Percentiles rank a stretch among this genome's conserved stretches.
phyloP scores from a whole-genome alignment of 2,888 invertebrate species.

The Trypoxylon attenuatum region DNA sequence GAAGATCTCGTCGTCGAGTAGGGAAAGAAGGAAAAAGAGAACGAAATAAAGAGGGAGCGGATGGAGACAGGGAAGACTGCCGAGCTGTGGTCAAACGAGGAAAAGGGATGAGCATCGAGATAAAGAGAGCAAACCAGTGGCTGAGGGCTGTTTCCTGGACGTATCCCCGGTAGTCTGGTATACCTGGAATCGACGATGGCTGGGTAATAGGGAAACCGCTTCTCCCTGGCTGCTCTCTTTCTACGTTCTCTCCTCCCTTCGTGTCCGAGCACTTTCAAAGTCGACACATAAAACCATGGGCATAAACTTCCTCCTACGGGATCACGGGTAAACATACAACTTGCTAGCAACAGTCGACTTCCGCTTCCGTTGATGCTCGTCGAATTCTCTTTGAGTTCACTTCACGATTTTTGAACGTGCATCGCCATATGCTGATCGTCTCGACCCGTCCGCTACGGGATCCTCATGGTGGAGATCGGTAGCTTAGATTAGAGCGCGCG shows the following conservation, averaged over 20 bases:
- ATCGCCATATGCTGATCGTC: too few species aligned
- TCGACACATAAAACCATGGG: slow-evolving; percentile 31
- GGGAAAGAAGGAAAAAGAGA: slow-evolving; percentile 5
- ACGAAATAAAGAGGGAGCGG: not conserved
- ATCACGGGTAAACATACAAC: slow-evolving; percentile 26
- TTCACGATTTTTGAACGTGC: too few species aligned
- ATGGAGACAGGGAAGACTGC: too few species aligned
- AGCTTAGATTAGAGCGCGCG: slow-evolving; percentile 20
- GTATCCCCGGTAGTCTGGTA: slow-evolving; percentile 22
- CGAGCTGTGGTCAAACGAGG: too few species aligned
- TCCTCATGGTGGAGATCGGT: slow-evolving; percentile 30
- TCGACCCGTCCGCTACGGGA: too few species aligned
- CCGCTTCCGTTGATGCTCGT: slow-evolving; percentile 34
- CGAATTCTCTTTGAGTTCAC: not conserved
- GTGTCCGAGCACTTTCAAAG: slow-evolving; percentile 7
- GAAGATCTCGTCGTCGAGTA: too few species aligned
- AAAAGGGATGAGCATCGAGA: slow-evolving; percentile 14
- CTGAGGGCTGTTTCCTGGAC: slow-evolving; percentile 44
- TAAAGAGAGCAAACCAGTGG: slow-evolving; percentile 14
- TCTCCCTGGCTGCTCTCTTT: slow-evolving; percentile 24
- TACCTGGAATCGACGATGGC: slow-evolving; percentile 39
- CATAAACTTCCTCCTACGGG: slow-evolving; percentile 36
- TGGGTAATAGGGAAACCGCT: slow-evolving; percentile 42
- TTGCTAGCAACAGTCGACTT: slow-evolving; percentile 18
- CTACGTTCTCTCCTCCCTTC: slow-evolving; percentile 6